These are phyloP conservation scores for Ametastegia equiseti DNA, from an alignment of 2,888 invertebrate genomes.

Conservation along the genomic window DNA sequence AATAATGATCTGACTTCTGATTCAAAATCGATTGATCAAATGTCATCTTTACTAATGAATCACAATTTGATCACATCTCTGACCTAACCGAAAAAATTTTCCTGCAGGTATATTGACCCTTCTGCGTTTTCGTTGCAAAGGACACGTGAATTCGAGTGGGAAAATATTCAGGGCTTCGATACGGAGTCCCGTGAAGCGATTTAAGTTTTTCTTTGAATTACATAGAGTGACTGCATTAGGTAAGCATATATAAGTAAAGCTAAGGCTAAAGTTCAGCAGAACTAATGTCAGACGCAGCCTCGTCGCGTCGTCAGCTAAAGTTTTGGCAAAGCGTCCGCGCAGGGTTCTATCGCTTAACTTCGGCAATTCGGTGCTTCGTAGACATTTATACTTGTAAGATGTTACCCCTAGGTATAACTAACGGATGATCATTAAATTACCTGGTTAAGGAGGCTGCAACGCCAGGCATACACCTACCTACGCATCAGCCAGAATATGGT, in stretches of 20 bases:
- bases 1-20: too few relatives aligned
- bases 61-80: too few relatives aligned
- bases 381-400: not conserved
- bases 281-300: constrained; percentile 7
- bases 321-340: not conserved
- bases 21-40: too few relatives aligned
- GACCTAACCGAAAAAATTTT: too few relatives aligned
- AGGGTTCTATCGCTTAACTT: constrained; percentile 8
- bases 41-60: too few relatives aligned
- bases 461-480: too few relatives aligned
- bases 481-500: too few relatives aligned
- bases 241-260: constrained; percentile 10
- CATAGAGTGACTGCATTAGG: constrained; percentile 13
- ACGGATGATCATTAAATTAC: not conserved
- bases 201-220: not conserved
- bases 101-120: too few relatives aligned
- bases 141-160: too few relatives aligned
- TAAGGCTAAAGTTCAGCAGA: not conserved
- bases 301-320: not conserved
- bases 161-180: too few relatives aligned
- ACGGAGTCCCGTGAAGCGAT: not conserved
- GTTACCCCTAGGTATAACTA: not conserved
- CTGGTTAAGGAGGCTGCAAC: too few relatives aligned
- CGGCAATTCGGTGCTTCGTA: not conserved
- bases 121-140: too few relatives aligned